Evolutionary conservation across 2,113 vertebrate species (phyloP), one percentile per base, ranked within the genome.

Genomic region (Phylloscopus trochiloides): DNA sequence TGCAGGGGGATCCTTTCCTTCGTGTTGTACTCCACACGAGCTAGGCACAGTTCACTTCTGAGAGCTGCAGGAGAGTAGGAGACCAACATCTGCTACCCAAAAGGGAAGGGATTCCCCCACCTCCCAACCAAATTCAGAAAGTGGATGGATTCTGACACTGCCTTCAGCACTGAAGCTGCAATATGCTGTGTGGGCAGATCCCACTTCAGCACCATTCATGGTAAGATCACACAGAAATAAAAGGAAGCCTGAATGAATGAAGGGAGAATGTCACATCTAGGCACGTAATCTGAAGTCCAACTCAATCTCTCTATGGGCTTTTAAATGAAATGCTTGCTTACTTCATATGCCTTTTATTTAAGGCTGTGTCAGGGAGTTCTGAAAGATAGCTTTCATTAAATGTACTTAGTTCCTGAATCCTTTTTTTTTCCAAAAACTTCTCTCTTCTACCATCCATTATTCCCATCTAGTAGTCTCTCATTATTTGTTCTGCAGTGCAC

Each of bases 21-120:
- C 0, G 0, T 47, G 40, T 3, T 48, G 21, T 17, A n/a, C 71
- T 55, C 62, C 40, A 47, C 9, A 61, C 0, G 0, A 83, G 54
- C 14, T 47, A 74, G 72, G 34, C 43, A 78, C 40, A 51, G 52
- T 6, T 89, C 68, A 63, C 81, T 81, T 42, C 59, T 91, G 61
- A 51, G 59, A 91, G 47, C 85, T 65, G 42, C 1, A 0, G 58
- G 61, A 92, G 61, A 63, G 61, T 3, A 78, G 86, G 48, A 75
- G 71, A 80, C 29, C 4, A 42, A 55, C 91, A 93, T 73, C 76
- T 91, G 86, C 89, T 86, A 58, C 28, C 47, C 55, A 71, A 55
- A 45, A 86, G 42, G 63, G 22, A 91, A 91, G 73, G 72, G 65
- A 86, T 90, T 88, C 76, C 83, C 50, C 29, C 45, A 36, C 3